These are phyloP conservation scores for Lasaia peninsularis DNA, from an alignment of 1,140 invertebrate genomes.

Conservation along the genomic window DNA sequence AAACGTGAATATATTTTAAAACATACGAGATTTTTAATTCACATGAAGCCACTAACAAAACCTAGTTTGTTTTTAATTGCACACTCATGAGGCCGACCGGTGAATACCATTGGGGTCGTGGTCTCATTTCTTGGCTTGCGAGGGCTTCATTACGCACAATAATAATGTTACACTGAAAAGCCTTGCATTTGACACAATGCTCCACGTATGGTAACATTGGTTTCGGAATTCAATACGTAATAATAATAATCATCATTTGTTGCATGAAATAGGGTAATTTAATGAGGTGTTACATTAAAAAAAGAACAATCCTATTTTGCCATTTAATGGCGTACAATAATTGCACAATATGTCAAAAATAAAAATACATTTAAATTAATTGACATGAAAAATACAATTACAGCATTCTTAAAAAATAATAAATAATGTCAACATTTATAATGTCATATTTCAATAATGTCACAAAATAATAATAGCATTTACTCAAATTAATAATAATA, in stretches of 20 bases:
- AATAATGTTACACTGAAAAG: conserved; percentile 15
- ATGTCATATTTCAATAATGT: no score
- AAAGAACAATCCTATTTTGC: no score
- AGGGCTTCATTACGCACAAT: conserved; percentile 20
- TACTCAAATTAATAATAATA: no score
- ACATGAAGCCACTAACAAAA: conserved; percentile 6
- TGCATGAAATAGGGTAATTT: no score
- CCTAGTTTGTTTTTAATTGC: conserved; percentile 16
- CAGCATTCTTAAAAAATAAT: no score
- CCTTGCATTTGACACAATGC: conserved; percentile 12
- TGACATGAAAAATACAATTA: no score
- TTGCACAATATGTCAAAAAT: no score
- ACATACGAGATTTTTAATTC: conserved; percentile 5
- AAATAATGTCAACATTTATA: no score
- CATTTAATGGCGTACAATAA: no score
- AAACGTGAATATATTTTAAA: conserved; percentile 7
- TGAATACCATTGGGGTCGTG: conserved; percentile 14
- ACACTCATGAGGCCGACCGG: conserved; percentile 2
- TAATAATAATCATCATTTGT: background rate
- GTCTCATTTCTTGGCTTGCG: conserved; percentile 12
- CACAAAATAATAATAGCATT: no score
- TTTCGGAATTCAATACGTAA: background rate
- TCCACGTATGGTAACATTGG: background rate
- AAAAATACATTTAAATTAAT: no score
- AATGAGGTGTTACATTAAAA: no score